Base-by-base conservation (phyloP, 2,797 vertebrate genomes). In the Glossophaga mutica region DNA sequence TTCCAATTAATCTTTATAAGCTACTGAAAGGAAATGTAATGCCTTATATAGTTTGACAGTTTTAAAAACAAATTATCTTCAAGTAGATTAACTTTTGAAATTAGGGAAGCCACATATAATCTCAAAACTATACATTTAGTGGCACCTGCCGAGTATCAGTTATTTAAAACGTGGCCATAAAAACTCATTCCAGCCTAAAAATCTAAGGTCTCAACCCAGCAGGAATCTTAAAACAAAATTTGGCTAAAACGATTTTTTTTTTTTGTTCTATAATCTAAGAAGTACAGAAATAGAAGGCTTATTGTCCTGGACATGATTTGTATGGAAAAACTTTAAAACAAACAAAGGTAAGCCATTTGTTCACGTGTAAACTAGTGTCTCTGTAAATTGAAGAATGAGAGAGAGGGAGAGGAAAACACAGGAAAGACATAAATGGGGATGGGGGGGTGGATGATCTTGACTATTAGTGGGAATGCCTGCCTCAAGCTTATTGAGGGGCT, bases 101-200 rank as follows among this genome's bases (percentile, higher is more conserved):
- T 68, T 93, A 91, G 95, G 65, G 65, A 97, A 98, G 83, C 78
- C 21, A 88, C 65, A 90, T 87, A 79, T 87, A 95, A 90, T 50
- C 77, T 21, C 68, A 4, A 59, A 98, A 94, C 77, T 96, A 44
- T 91, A 91, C 95, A 94, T 96, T 97, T 87, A 96, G 29, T 95
- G 77, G 74, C 70, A 97, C 96, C 90, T 97, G 96, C 97, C 98
- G 93, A 86, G 96, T 96, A 97, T 98, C 94, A 98, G 97, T 97
- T 98, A 96, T 98, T 98, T 98, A 97, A 98, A 97, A 96, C 95
- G 86, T 87, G 86, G 68, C 81, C 81, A 96, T 98, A 98, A 98
- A 98, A 98, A 96, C 96, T 96, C 81, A 97, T 97, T 96, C 44
- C 42, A 88, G 42, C 88, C 90, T 97, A 88, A 97, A 59, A 98